phyloP scores from a whole-genome alignment of 2,113 vertebrate genomes.

The Carlito syrichta region DNA sequence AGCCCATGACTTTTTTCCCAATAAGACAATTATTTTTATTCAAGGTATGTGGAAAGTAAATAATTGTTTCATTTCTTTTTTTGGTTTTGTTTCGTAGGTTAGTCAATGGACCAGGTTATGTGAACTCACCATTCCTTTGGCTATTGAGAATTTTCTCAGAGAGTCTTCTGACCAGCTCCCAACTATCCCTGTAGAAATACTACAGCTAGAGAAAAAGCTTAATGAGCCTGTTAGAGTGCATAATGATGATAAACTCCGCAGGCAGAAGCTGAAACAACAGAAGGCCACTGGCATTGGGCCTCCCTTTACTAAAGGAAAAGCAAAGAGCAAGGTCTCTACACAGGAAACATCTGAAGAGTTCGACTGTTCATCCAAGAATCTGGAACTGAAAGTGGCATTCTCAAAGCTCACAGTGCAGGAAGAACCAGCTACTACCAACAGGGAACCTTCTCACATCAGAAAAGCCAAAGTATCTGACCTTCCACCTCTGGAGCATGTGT shows the following conservation, averaged over 20 bases:
- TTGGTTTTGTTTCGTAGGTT: conserved; percentile 83
- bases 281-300: conserved; percentile 6
- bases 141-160: conserved; percentile 88
- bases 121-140: conserved; percentile 93
- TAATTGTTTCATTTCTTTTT: background rate
- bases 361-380: conserved; percentile 20
- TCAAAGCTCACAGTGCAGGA: conserved; percentile 86
- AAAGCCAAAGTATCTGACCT: conserved; percentile 91
- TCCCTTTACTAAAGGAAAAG: background rate
- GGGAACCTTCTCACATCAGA: conserved; percentile 89
- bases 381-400: conserved; percentile 90
- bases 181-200: conserved; percentile 86
- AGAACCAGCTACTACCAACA: conserved; percentile 74
- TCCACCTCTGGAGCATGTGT: conserved; percentile 91
- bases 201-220: conserved; percentile 90
- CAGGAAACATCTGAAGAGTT: background rate
- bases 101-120: conserved; percentile 98
- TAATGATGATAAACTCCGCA: conserved; percentile 96
- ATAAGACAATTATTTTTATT: background rate
- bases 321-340: background rate
- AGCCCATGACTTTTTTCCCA: background rate
- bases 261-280: conserved; percentile 92
- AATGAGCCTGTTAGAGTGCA: conserved; percentile 94
- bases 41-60: background rate
- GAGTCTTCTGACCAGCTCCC: conserved; percentile 69